Evolutionary conservation across 2,888 invertebrate species (phyloP), one percentile per base, ranked within the genome.

Genomic region (Adela reaumurella): DNA sequence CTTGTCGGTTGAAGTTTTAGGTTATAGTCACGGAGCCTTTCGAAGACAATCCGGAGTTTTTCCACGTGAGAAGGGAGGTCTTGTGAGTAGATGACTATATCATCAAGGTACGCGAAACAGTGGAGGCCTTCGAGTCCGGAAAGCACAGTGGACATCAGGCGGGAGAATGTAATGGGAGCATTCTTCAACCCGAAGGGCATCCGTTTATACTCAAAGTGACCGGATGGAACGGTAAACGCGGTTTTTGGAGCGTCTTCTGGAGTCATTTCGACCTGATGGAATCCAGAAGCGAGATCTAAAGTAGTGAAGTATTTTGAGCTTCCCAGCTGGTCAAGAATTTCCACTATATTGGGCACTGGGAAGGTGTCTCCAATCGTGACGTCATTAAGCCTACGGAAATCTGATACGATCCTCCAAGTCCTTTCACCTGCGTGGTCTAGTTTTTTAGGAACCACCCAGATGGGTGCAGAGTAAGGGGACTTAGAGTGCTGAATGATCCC

Each of bases 31-130:
- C 49, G 19, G 17, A 57, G 43, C 43, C 50, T 49, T 2, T 54
- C 18, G 29, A 56, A 54, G 41, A 56, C 46, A 41, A 46, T 20
- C 44, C 41, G 17, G 17, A 57, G 42, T 46, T 47, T 51, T 46
- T 17, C 3, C 0, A 46, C 48, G 46, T 57, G 55, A 43, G 55
- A 52, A 48, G 55, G 46, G 4, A 58, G 29, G 11, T 49, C 43
- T 29, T 16, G 47, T 10, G 46, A 45, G 46, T 48, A 58, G 17
- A 58, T 42, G n/a, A 60, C 43, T 5, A 57, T 54, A 35, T 60
- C 59, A 48, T 62, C 60, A 10, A 58, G 44, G 51, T 59, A 62
- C 0, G 54, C 54, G 17, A 56, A 52, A 19, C 53, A 53, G 44
- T 45, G 50, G 1, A 50, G 17, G 10, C 51, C 55, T n/a, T 50